Evolutionary conservation across 2,113 vertebrate genomes (phyloP), one percentile per base, ranked within the genome.

Genomic region (Crocuta crocuta): DNA sequence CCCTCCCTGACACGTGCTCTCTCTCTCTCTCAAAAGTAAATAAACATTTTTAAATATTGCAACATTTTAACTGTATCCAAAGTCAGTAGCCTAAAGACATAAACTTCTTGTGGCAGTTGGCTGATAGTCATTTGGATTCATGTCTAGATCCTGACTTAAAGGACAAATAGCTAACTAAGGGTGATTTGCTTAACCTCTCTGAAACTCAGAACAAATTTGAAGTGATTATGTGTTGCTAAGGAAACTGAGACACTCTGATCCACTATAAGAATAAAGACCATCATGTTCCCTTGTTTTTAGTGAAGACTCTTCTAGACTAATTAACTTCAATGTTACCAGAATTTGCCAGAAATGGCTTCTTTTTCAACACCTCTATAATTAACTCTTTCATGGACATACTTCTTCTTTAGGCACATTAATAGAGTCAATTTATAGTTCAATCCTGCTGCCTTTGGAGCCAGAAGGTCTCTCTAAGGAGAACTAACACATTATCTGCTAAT

Each of bases 401-500:
- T 35, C 61, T 76, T 85, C 39, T 84, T 71, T 71, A 81, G 28
- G 12, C 45, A 28, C 58, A 66, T 73, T 71, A 76, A 63, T 33
- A 31, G 16, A 80, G 39, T 95, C 88, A 84, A 35, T 80, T 93
- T 90, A 73, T 39, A 50, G 70, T 88, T 53, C 78, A 50, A 66
- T 78, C 17, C 85, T 95, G 10, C 35, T 92, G 53, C 10, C 13
- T 88, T 74, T 83, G 53, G 83, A 83, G 39, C 13, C 19, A 9
- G 48, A 31, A 85, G 10, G 0, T 66, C 10, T 95, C 43, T 92
- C 17, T 70, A 91, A 91, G 65, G 16, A 90, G 26, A 93, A 11
- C 58, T 71, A 79, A 92, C 33, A 45, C 53, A 73, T 97, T 88
- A 70, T 90, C 16, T 76, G 53, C 74, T 92, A 73, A 65, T 78